Evolutionary conservation across 2,888 invertebrate species (phyloP).

Genomic region (Andrena fulva): DNA sequence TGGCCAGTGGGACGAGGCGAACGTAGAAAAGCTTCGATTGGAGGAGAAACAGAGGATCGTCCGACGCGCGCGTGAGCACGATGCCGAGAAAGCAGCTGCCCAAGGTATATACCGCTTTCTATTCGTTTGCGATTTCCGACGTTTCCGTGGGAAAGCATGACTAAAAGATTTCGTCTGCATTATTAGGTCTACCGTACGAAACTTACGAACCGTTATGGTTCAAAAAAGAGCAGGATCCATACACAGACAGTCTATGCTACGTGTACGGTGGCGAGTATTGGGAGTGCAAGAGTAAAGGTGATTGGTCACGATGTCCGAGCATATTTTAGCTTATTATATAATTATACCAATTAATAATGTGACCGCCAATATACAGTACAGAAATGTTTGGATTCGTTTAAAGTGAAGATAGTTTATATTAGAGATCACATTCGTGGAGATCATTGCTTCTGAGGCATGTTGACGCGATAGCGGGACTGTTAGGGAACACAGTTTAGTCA

Average conservation of each 20-base stretch:
- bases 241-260: constrained; percentile 90
- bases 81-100: constrained; percentile 90
- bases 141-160: neutral
- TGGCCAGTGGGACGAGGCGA: constrained; percentile 96
- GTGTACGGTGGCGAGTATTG: constrained; percentile 96
- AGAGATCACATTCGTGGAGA: constrained; percentile 61
- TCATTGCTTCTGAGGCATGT: constrained; percentile 63
- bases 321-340: constrained; percentile 89
- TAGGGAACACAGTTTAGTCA: constrained; percentile 63
- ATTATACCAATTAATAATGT: constrained; percentile 64
- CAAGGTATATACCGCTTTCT: constrained; percentile 84
- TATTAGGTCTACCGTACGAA: constrained; percentile 88
- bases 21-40: constrained; percentile 92
- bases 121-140: neutral
- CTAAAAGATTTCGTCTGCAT: constrained; percentile 16
- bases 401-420: constrained; percentile 65
- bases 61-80: constrained; percentile 92
- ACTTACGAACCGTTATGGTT: constrained; percentile 96
- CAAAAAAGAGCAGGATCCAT: constrained; percentile 91
- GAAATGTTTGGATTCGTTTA: constrained; percentile 66
- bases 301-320: constrained; percentile 96
- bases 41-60: constrained; percentile 98
- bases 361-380: constrained; percentile 64
- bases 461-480: constrained; percentile 68
- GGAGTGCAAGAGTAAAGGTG: constrained; percentile 94